Evolutionary conservation across 2,113 vertebrate genomes (phyloP).

Genomic region (Callithrix jacchus): DNA sequence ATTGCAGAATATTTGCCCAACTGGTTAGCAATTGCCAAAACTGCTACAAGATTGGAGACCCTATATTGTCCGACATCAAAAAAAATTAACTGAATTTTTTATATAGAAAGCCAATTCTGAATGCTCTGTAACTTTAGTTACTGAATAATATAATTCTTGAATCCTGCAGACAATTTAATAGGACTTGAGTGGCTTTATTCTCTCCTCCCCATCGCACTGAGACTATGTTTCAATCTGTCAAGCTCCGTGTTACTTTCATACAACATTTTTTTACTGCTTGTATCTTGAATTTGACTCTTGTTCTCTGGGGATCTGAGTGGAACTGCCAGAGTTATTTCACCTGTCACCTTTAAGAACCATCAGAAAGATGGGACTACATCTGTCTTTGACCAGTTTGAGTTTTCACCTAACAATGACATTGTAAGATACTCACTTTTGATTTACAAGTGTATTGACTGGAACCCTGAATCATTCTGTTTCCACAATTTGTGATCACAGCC

Average conservation of each 20-base stretch:
- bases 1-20: neutral
- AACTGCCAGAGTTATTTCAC: constrained; percentile 77
- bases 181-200: constrained; percentile 65
- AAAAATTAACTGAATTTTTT: constrained; percentile 40
- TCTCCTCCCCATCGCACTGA: constrained; percentile 54
- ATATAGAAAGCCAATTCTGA: neutral
- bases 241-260: constrained; percentile 49
- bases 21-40: neutral
- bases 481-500: constrained; percentile 20
- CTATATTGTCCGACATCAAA: constrained; percentile 14
- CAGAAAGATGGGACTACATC: constrained; percentile 65
- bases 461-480: neutral
- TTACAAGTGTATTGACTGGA: constrained; percentile 51
- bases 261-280: constrained; percentile 63
- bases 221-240: constrained; percentile 73
- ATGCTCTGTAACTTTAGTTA: constrained; percentile 48
- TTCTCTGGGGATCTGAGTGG: constrained; percentile 66
- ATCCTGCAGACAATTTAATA: constrained; percentile 42
- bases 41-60: neutral
- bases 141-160: constrained; percentile 54
- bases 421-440: constrained; percentile 51
- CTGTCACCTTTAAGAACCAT: constrained; percentile 76
- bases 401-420: constrained; percentile 49
- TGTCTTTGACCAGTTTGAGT: constrained; percentile 1
- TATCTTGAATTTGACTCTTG: constrained; percentile 78